phyloP scores from a whole-genome alignment of 2,113 vertebrate species.

The zebrafish (Danio rerio) region DNA sequence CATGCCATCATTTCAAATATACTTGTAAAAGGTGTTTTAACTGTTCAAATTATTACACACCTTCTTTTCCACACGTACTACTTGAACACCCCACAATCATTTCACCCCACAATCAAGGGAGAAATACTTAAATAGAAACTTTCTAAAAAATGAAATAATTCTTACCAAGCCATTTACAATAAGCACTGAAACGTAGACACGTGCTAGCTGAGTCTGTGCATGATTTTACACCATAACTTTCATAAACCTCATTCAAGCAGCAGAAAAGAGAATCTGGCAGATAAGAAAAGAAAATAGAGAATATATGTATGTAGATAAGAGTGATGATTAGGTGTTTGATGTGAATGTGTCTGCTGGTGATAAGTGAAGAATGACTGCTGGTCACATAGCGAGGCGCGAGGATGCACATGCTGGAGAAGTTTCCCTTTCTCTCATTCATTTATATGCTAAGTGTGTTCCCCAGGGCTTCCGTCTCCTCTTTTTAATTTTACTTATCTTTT shows the following conservation, averaged over 20 bases:
- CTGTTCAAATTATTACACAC: too few relatives aligned
- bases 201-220: neutral
- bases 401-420: slow-evolving; percentile 7
- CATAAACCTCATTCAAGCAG: neutral
- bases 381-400: neutral
- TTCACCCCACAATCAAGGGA: too few relatives aligned
- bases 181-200: too few relatives aligned
- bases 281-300: slow-evolving; percentile 14
- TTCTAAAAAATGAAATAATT: too few relatives aligned
- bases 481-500: slow-evolving; percentile 60
- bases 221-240: neutral
- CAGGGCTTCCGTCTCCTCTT: slow-evolving; percentile 42
- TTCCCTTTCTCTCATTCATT: slow-evolving; percentile 38
- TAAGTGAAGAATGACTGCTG: slow-evolving; percentile 13
- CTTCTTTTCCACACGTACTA: too few relatives aligned
- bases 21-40: too few relatives aligned
- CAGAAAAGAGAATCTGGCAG: slow-evolving; percentile 8
- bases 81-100: too few relatives aligned
- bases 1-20: too few relatives aligned
- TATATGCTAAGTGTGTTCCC: slow-evolving; percentile 57
- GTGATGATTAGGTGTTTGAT: slow-evolving; percentile 15
- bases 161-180: too few relatives aligned
- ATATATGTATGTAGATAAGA: slow-evolving; percentile 11
- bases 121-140: too few relatives aligned
- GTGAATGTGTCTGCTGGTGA: slow-evolving; percentile 28